Evolutionary conservation across 1,140 invertebrate genomes (phyloP), one percentile per base, ranked within the genome.

Genomic region (Drosophila rufa): DNA sequence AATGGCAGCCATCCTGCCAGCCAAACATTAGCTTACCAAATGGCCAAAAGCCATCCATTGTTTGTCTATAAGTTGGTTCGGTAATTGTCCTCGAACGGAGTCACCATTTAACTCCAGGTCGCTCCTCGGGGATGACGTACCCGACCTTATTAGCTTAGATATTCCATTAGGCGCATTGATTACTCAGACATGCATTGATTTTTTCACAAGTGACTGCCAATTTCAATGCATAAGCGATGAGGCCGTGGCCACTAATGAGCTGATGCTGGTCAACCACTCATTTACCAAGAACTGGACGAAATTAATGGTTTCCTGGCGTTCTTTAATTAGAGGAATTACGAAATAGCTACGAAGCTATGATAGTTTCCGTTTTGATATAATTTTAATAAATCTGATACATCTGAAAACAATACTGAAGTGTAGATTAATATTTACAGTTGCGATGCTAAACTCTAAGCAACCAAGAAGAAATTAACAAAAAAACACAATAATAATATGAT

Each of bases 171-270:
- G 58, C 78, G 66, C 86, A 91, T 91, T 73, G 81, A 90, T 91
- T 89, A 90, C 85, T 90, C 85, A 90, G 85, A 90, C 85, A 90
- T 90, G 85, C 85, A 90, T 90, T 82, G 85, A 90, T 90, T 90
- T 90, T 90, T 90, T 90, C 51, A 90, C 85, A 90, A 86, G 55
- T 86, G 86, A 90, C 85, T 90, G 85, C 75, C 79, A 86, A 90
- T 90, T 90, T 90, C 85, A 90, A 90, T 90, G 85, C 85, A 90
- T 90, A 90, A 74, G 61, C 86, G 85, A 90, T 90, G 81, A 89
- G 73, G 15, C 68, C 53, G 59, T 47, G 67, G 66, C 65, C 74
- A 76, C 59, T 90, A 89, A 89, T 89, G 84, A 89, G 85, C 85
- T 55, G 15, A 50, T 40, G 25, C 42, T 51, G 30, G 27, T 25